These are phyloP conservation scores for Muscidifurax raptorellus DNA, from an alignment of 1,140 invertebrate species.

Conservation along the genomic window DNA sequence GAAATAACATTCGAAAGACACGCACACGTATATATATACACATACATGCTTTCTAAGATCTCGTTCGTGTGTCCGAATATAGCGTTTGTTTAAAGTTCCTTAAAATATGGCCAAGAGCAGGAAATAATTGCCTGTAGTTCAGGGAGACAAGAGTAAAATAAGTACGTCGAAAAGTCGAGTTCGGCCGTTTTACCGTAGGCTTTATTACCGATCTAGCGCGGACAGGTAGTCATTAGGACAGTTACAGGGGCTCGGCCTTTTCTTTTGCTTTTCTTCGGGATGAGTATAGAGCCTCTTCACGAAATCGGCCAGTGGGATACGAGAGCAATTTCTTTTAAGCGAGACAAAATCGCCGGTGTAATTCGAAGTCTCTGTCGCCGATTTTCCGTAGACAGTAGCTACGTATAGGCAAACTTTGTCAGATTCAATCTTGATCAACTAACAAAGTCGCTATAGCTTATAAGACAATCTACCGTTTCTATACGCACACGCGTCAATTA, in stretches of 20 bases:
- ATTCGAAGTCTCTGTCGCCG: too few relatives aligned
- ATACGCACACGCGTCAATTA: too few relatives aligned
- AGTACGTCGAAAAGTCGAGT: constrained; percentile 3
- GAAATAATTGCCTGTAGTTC: not conserved
- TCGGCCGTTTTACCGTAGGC: not conserved
- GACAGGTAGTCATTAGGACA: not conserved
- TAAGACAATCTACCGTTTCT: not conserved
- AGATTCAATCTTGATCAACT: too few relatives aligned
- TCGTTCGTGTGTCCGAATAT: too few relatives aligned
- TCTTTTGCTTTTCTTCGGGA: not conserved
- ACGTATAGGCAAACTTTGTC: too few relatives aligned
- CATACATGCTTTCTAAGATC: too few relatives aligned
- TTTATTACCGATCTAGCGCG: not conserved
- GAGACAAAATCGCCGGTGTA: too few relatives aligned
- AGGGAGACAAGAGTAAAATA: not conserved
- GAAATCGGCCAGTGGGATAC: not conserved
- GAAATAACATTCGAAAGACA: not conserved
- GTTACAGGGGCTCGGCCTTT: not conserved
- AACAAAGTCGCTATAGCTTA: not conserved
- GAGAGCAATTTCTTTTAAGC: not conserved
- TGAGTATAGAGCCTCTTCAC: not conserved
- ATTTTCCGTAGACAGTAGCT: not conserved
- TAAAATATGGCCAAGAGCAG: not conserved
- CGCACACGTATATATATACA: not conserved
- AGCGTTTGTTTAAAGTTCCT: not conserved